Evolutionary conservation across 2,797 vertebrate genomes (phyloP), one percentile per base, ranked within the genome.

Genomic region (Rhadinocentrus ornatus): DNA sequence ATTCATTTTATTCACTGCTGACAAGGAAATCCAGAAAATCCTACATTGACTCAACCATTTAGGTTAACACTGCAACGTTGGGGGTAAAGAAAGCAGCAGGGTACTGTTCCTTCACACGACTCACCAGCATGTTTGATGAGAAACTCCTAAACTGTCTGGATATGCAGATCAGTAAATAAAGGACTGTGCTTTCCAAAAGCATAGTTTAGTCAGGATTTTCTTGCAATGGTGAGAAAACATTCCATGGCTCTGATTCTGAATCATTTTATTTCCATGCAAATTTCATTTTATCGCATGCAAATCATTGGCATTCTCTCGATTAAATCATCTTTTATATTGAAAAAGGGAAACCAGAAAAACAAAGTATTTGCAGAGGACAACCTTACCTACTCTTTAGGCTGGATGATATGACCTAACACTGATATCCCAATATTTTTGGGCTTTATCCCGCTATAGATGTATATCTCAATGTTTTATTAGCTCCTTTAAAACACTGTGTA

Each of bases 261-360:
- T 54, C 73, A 59, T 80, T 87, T 86, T 62, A 86, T 85, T 84
- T 84, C 65, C 75, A 89, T 89, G 79, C 75, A 89, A 84, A 89
- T 87, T 81, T 26, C 66, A 41, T 78, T 83, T 53, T 75, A 64
- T 88, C 71, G 55, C 84, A 87, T 81, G 82, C 78, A 87, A 88
- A 89, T 90, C 78, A 57, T 57, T 66, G 81, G 73, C 64, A 81
- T 86, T 69, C 73, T 69, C 71, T 67, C 54, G 70, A 83, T 71
- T 86, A 66, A 84, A 86, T 87, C 77, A 80, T 63, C 85, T 81
- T 90, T 73, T 48, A 77, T 83, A 66, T 60, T 80, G 84, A 24
- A 15, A 53, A 27, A 24, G 10, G 24, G 15, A 27, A 26, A 53
- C 18, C 82, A 65, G 82, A 75, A 35, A 71, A 87, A 82, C 74